Evolutionary conservation across 2,888 invertebrate genomes (phyloP), one percentile per base, ranked within the genome.

Genomic region (Diaphora mendica): DNA sequence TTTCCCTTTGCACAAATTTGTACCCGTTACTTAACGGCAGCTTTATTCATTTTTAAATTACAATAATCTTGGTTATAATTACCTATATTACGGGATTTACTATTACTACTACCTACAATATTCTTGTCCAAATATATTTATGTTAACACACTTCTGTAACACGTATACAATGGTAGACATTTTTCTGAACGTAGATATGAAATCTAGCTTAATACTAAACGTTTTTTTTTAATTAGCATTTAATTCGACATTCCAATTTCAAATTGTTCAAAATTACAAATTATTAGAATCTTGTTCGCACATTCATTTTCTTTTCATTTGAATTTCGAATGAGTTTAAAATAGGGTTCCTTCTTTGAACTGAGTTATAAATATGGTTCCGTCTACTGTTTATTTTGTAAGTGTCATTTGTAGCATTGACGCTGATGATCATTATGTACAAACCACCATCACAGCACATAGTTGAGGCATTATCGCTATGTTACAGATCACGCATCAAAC

Each of bases 401-500:
- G 5, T 59, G 4, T 30, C 4, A 13, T 3, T n/a, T 62, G 30
- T 8, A 33, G 30, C 30, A 67, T 44, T 7, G 23, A 48, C 42
- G 7, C 51, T 55, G 51, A 55, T 55, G 23, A 55, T 23, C 51
- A n/a, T n/a, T 9, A n/a, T 55, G 51, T 55, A 33, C 7, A 17
- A 55, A 35, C 35, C 68, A 51, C 51, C 33, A 64, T 23, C 44
- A 51, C 64, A 62, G 76, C 76, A 79, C 79, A 68, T 72, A 80
- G 82, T 76, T 81, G 68, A 81, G 81, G 79, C 83, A 81, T 86
- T 85, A 87, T 77, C 91, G 88, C 91, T 88, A 89, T 93, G 92
- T 94, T 93, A 82, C 93, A 93, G 93, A 91, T 93, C 89, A 88
- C 81, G 79, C 87, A 84, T 94, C 87, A 90, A 88, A 88, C 91